phyloP scores from a whole-genome alignment of 2,888 invertebrate species.

The Oscheius sp. region DNA sequence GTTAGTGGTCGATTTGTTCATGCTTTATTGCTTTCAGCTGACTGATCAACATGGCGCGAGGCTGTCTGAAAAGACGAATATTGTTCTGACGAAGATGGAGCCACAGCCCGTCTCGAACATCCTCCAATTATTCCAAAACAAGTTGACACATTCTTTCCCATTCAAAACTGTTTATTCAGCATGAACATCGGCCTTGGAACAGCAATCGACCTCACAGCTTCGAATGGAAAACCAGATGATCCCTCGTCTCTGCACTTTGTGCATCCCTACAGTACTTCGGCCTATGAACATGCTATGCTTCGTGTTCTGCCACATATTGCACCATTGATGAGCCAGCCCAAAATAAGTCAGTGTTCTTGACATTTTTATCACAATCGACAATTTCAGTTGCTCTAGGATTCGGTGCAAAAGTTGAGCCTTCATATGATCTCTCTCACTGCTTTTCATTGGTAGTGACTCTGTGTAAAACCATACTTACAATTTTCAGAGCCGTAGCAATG shows the following conservation, averaged over 20 bases:
- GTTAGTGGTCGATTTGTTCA: constrained; percentile 32
- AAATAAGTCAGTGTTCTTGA: constrained; percentile 21
- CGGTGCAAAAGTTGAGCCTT: constrained; percentile 75
- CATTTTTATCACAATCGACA: neutral
- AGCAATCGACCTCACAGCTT: constrained; percentile 77
- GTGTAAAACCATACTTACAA: neutral
- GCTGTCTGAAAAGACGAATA: constrained; percentile 15
- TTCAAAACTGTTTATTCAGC: constrained; percentile 58
- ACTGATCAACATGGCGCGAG: constrained; percentile 7
- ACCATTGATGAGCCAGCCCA: constrained; percentile 42
- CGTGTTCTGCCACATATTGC: constrained; percentile 72
- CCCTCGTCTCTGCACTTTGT: constrained; percentile 75
- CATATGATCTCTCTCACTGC: constrained; percentile 45
- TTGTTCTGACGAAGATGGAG: constrained; percentile 1
- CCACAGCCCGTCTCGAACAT: neutral
- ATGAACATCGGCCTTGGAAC: constrained; percentile 76
- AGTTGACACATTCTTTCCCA: neutral
- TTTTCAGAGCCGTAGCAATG: constrained; percentile 23
- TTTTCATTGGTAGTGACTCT: constrained; percentile 58
- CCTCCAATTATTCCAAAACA: constrained; percentile 21
- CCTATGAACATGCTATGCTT: constrained; percentile 76
- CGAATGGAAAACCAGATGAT: constrained; percentile 75
- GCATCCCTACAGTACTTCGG: constrained; percentile 75
- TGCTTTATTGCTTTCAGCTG: neutral
- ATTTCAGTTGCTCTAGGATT: constrained; percentile 75